These are phyloP conservation scores for Leptinotarsa lineolata DNA, from an alignment of 1,140 invertebrate species.

Conservation along the genomic window DNA sequence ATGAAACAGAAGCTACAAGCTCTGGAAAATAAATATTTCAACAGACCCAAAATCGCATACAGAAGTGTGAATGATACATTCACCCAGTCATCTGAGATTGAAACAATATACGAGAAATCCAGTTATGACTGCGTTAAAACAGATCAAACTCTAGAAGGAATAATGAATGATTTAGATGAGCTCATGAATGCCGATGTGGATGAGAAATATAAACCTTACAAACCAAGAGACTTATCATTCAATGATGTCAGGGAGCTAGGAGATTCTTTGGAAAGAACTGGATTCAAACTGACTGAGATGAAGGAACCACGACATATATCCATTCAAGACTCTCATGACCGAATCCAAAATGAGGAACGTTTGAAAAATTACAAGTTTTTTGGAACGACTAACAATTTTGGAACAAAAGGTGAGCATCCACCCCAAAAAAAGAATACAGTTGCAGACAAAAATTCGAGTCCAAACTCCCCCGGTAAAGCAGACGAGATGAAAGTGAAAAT, in stretches of 20 bases:
- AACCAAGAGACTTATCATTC: slow-evolving; percentile 2
- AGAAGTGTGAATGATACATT: slow-evolving; percentile 36
- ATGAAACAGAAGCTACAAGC: slow-evolving; percentile 35
- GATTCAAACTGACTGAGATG: slow-evolving; percentile 1
- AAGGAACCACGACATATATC: background rate
- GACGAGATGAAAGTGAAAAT: too few species aligned
- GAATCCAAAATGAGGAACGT: background rate
- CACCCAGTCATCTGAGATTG: slow-evolving; percentile 32
- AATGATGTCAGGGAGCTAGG: background rate
- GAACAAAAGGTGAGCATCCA: too few species aligned
- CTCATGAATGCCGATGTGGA: slow-evolving; percentile 26
- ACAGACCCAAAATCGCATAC: slow-evolving; percentile 32
- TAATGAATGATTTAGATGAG: slow-evolving; percentile 29
- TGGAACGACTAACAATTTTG: too few species aligned
- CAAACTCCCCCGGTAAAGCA: too few species aligned
- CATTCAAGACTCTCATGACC: background rate
- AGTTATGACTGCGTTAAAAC: slow-evolving; percentile 33
- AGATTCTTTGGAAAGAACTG: background rate
- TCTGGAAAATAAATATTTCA: slow-evolving; percentile 44
- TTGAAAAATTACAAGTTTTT: background rate
- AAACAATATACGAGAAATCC: slow-evolving; percentile 31
- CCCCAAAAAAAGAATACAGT: too few species aligned
- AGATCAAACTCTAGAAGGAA: slow-evolving; percentile 35
- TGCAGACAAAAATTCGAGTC: too few species aligned
- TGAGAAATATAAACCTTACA: background rate